phyloP scores from a whole-genome alignment of 2,888 invertebrate species.

The Drosophila macrothrix region DNA sequence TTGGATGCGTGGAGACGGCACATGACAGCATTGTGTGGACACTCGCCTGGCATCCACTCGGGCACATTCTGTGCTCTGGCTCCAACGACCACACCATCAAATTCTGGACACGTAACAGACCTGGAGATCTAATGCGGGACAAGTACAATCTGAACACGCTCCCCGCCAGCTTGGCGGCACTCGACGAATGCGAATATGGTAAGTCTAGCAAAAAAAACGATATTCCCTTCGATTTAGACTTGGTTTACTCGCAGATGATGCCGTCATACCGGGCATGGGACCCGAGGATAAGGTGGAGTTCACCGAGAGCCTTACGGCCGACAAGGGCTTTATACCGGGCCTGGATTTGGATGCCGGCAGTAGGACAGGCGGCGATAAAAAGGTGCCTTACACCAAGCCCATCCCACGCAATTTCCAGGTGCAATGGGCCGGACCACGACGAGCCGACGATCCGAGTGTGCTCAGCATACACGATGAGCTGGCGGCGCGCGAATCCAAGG shows the following conservation, averaged over 20 bases:
- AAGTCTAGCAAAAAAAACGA: constrained; percentile 32
- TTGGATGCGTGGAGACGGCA: constrained; percentile 98
- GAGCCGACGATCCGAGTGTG: constrained; percentile 86
- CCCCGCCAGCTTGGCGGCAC: constrained; percentile 91
- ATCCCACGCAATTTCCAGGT: constrained; percentile 98
- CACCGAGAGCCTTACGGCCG: constrained; percentile 88
- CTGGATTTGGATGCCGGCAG: constrained; percentile 91
- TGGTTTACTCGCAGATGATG: constrained; percentile 87
- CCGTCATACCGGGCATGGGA: constrained; percentile 98
- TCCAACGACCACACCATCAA: constrained; percentile 99
- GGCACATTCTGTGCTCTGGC: constrained; percentile 99
- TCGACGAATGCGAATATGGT: constrained; percentile 90
- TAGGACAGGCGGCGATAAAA: constrained; percentile 88
- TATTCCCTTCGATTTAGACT: not conserved
- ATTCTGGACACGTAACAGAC: constrained; percentile 99
- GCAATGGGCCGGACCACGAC: constrained; percentile 95
- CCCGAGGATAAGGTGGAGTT: constrained; percentile 96
- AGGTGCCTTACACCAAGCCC: constrained; percentile 97
- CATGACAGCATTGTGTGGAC: constrained; percentile 99
- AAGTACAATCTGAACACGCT: constrained; percentile 98
- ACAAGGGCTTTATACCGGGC: constrained; percentile 91
- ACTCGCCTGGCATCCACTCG: constrained; percentile 99
- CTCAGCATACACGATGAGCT: constrained; percentile 72
- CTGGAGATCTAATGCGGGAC: constrained; percentile 99
- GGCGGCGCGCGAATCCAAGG: constrained; percentile 86